Base-by-base conservation (phyloP, 1,140 invertebrate genomes). In the Brevipalpus yothersi region DNA sequence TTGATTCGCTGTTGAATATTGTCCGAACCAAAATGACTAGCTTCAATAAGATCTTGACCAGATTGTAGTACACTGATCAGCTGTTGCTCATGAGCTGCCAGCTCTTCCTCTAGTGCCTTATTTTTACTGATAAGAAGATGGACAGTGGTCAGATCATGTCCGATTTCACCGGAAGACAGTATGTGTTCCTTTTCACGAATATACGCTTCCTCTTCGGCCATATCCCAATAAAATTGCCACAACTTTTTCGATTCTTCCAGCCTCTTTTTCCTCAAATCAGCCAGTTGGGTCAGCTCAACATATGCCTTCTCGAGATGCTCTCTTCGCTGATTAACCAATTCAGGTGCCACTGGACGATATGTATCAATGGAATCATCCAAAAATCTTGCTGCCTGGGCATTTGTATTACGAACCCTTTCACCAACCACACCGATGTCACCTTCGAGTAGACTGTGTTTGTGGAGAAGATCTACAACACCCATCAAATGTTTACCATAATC, bases 191-290 rank as follows among this genome's bases (percentile, higher is more conserved):
- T 98, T 74, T 99, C 95, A 72, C 94, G 93, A 70, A 99, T 96
- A 89, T 91, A 98, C 70, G 95, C 93, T 73, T 97, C 92, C 72
- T 98, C 92, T 67, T 99, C 94, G 41, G 92, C 90, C 81, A 97
- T 95, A 68, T 99, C 94, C 92, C 92, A 98, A 72, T 94, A 97
- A 80, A 98, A 98, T 72, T 98, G 91, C 90, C 94, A 98, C 54
- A 99, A 74, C 69, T 90, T 90, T 56, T 88, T 81, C 62, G 91
- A 95, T 71, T 98, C 93, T 72, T 96, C 92, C 49, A 99, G 76
- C 87, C 80, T 53, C 78, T 81, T 67, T 61, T 92, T 79, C 63
- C 94, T 78, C 66, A 95, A 87, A n/a, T 93, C 84, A 19, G 94
- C 92, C 58, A 98, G 73, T 59, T 88, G 82, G 0, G 93, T 86